phyloP scores from a whole-genome alignment of 2,113 vertebrate species.

The Pluvianellus socialis region DNA sequence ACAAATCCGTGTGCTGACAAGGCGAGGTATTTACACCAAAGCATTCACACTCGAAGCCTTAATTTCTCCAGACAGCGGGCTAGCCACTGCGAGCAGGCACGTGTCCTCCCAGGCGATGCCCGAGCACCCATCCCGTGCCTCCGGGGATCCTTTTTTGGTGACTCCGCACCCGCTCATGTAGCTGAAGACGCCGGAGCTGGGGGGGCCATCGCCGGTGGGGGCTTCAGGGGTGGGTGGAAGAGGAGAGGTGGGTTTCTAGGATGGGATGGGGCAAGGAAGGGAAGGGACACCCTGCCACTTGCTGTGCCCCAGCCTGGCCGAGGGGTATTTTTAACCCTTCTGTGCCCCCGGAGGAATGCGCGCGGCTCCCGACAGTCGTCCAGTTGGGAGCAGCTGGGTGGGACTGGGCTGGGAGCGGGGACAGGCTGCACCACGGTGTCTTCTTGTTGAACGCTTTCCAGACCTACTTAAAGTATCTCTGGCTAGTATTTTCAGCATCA shows the following conservation, averaged over 20 bases:
- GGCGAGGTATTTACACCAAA: background rate
- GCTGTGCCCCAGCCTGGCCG: slow-evolving; percentile 44
- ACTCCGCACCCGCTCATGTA: accelerated
- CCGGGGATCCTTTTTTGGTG: background rate
- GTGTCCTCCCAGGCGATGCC: background rate
- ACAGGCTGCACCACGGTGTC: slow-evolving; percentile 13
- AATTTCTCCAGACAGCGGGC: accelerated
- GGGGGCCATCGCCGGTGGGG: background rate
- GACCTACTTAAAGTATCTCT: slow-evolving; percentile 61
- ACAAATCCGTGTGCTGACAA: accelerated
- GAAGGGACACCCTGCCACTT: slow-evolving; percentile 47
- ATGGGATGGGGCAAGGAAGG: background rate
- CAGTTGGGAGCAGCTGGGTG: slow-evolving; percentile 63
- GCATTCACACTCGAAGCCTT: background rate
- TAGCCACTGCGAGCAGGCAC: background rate
- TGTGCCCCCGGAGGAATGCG: slow-evolving; percentile 58
- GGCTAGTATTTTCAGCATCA: slow-evolving; percentile 66
- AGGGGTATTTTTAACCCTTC: slow-evolving; percentile 76
- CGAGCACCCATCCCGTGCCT: background rate
- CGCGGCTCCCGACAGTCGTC: slow-evolving; percentile 54
- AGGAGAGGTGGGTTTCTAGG: slow-evolving; percentile 19
- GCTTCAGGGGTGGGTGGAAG: background rate
- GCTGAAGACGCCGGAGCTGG: background rate
- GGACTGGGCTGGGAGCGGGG: slow-evolving; percentile 34
- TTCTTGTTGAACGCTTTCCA: slow-evolving; percentile 61